Percentiles rank a stretch among this genome's conserved stretches.
Conservation (phyloP, 2,888 invertebrate species). For the Lissonota sp. region DNA sequence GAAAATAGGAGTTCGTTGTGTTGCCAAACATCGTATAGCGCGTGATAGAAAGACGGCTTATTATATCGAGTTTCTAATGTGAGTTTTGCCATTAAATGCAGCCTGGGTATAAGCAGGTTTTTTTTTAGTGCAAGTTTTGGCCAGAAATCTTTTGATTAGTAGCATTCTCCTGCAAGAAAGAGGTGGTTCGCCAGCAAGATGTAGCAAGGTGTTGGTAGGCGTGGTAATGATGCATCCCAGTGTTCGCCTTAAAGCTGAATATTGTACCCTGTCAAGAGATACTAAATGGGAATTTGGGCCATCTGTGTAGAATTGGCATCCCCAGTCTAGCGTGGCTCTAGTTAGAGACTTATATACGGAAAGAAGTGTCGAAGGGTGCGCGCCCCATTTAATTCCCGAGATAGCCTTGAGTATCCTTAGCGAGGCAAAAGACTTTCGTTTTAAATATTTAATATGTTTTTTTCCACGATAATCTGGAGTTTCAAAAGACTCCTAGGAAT, state of each 20-base stretch:
- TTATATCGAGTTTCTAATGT: background rate
- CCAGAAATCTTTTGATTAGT: background rate
- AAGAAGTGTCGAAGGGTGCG: background rate
- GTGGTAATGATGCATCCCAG: slow-evolving; percentile 13
- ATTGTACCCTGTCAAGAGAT: slow-evolving; percentile 6
- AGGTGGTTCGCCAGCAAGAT: background rate
- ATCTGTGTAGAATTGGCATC: slow-evolving; percentile 29
- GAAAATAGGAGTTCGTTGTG: too few species aligned
- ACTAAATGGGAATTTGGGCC: background rate
- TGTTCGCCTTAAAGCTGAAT: background rate
- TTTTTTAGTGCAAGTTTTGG: background rate
- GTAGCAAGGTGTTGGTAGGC: background rate
- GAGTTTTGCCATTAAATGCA: background rate
- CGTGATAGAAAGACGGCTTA: background rate
- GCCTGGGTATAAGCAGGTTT: background rate
- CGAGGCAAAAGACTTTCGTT: background rate
- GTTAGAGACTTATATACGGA: background rate
- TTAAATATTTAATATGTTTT: background rate
- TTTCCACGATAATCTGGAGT: background rate
- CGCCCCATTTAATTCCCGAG: slow-evolving; percentile 20
- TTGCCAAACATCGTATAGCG: too few species aligned
- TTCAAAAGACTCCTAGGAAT: background rate
- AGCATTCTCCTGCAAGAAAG: background rate
- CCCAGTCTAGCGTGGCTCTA: slow-evolving; percentile 28
- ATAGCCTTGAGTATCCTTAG: slow-evolving; percentile 20